Conservation (phyloP, 2,888 invertebrate species). For the Catocala fraxini region DNA sequence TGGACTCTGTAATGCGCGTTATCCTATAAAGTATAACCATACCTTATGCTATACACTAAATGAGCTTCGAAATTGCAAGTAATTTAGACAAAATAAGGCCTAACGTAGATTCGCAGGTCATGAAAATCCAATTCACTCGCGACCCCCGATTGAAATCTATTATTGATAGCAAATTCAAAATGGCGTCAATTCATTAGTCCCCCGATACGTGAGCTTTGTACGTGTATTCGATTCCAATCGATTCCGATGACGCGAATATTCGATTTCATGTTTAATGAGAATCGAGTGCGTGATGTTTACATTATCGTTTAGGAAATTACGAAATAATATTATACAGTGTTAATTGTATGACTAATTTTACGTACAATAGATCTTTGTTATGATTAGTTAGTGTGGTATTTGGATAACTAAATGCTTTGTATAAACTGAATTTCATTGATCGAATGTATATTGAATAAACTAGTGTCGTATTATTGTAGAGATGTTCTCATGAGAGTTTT, state of each 20-base stretch:
- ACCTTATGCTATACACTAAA: background rate
- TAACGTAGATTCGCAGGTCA: constrained; percentile 42
- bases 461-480: too few species aligned
- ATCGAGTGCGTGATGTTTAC: constrained; percentile 47
- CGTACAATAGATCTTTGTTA: constrained; percentile 10
- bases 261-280: constrained; percentile 54
- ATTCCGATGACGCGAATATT: constrained; percentile 57
- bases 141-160: constrained; percentile 67
- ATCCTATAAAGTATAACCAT: too few species aligned
- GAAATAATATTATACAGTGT: constrained; percentile 17
- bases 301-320: constrained; percentile 38
- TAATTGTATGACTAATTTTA: constrained; percentile 20
- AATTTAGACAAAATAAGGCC: constrained; percentile 40
- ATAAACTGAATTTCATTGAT: too few species aligned
- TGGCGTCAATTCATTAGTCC: constrained; percentile 69
- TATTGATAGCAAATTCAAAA: constrained; percentile 70
- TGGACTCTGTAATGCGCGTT: too few species aligned
- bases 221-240: constrained; percentile 56
- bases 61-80: constrained; percentile 25
- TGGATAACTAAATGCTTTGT: constrained; percentile 9
- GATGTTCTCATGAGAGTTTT: too few species aligned
- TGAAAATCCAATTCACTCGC: constrained; percentile 63
- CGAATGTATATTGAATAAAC: too few species aligned
- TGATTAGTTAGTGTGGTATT: constrained; percentile 18
- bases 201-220: constrained; percentile 61